Conservation (phyloP, 2,888 invertebrate genomes). For the Acrocera orbiculus region DNA sequence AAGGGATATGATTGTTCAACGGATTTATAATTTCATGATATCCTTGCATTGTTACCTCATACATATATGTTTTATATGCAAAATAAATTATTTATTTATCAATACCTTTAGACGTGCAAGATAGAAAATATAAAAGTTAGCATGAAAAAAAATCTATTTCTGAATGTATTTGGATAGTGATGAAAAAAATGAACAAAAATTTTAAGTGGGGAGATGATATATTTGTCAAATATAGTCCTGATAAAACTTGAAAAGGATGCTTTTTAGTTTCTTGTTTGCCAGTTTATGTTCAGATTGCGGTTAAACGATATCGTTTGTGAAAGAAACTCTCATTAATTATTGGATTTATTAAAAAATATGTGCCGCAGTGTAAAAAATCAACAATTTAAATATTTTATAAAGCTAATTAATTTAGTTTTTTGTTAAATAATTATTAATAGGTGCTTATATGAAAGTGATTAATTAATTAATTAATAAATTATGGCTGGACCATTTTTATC, state of each 20-base stretch:
- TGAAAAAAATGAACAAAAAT: constrained; percentile 6
- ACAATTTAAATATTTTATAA: background rate
- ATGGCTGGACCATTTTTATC: constrained; percentile 81
- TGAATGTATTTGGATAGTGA: background rate
- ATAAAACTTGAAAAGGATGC: constrained; percentile 9
- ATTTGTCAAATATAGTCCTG: constrained; percentile 6
- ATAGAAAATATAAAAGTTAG: background rate
- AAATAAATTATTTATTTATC: no score
- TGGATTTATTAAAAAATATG: no score
- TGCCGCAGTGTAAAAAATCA: background rate
- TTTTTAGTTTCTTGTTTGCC: constrained; percentile 5
- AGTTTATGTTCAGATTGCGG: constrained; percentile 9
- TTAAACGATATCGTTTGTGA: no score
- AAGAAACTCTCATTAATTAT: no score
- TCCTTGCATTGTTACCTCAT: background rate
- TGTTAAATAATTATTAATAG: no score
- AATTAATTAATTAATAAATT: constrained; percentile 6
- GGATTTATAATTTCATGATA: no score
- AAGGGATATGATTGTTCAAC: no score
- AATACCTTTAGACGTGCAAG: constrained; percentile 1
- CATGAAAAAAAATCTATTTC: background rate
- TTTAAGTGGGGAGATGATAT: constrained; percentile 10
- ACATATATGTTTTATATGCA: no score
- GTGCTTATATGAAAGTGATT: no score
- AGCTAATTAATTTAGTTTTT: background rate